Evolutionary conservation across 1,140 invertebrate genomes (phyloP), one percentile per base, ranked within the genome.

Genomic region (Eriocheir sinensis): DNA sequence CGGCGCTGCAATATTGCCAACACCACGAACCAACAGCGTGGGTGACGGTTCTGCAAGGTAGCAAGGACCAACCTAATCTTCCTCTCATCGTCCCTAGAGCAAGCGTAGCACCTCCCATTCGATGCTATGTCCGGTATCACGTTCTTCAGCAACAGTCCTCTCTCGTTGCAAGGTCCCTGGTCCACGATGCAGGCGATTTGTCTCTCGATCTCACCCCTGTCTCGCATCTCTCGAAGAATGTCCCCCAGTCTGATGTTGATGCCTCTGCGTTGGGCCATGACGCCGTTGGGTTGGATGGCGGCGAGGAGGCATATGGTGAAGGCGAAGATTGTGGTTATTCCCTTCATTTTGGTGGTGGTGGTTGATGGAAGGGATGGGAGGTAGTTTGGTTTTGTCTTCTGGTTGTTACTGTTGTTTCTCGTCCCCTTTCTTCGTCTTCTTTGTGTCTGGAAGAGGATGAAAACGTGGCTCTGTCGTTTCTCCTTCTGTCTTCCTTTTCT

Each of bases 91-190:
- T 34, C 32, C 3, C 32, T 36, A 27, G 4, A 36, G 34, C 83
- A 85, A 27, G 30, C 36, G 9, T 36, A 85, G 27, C 83, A 85
- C 32, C 83, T 85, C 9, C 15, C 32, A 17, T 34, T 34, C 12
- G 34, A 27, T 38, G 38, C 4, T 8, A 85, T 36, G 34, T 12
- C 30, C 3, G 83, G 83, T 6, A 85, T 34, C 2, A 2, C 8
- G 0, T 17, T 15, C 17, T 40, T 85, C 34, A 85, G 83, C 34
- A 4, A 8, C 34, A 30, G 17, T 12, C 83, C 83, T 85, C 83
- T 85, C 34, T 85, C 34, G 83, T 85, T n/a, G 27, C 83, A 85
- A 12, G n/a, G n/a, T 38, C 83, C 81, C 83, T 85, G 83, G 8
- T 32, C 27, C 0, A 41, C 83, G 0, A 85, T 41, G 38, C 83